Conservation (phyloP, 2,113 vertebrate genomes). For the Crocuta crocuta region DNA sequence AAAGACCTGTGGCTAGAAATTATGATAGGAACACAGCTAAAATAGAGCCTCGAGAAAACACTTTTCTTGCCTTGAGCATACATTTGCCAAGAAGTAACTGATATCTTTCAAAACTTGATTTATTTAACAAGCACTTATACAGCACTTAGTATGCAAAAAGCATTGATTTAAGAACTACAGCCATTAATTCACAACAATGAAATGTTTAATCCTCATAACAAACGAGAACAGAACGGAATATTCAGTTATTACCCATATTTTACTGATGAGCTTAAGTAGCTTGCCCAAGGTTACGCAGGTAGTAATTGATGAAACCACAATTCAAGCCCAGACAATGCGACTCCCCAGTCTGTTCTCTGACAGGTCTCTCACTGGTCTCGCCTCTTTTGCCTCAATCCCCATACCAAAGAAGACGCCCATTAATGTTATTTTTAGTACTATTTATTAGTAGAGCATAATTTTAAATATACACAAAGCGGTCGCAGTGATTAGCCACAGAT, state of each 20-base stretch:
- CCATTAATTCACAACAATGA: background rate
- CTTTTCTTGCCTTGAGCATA: background rate
- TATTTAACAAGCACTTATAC: background rate
- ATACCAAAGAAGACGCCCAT: background rate
- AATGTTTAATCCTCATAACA: constrained; percentile 31
- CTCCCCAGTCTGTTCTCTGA: background rate
- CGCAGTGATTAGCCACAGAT: background rate
- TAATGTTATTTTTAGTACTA: constrained; percentile 7
- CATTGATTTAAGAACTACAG: background rate
- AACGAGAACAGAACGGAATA: background rate
- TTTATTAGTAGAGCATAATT: background rate
- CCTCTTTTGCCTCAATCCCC: background rate
- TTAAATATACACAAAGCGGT: background rate
- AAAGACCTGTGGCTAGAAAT: background rate
- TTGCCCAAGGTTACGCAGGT: background rate
- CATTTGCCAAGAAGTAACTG: background rate
- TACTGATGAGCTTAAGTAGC: background rate
- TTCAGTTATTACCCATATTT: background rate
- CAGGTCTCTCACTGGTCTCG: background rate
- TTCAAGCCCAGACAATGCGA: background rate
- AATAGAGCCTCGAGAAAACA: background rate
- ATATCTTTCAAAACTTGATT: background rate
- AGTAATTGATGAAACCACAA: constrained; percentile 8
- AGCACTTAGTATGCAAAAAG: background rate
- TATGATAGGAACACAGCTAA: background rate